Percentiles rank a stretch among this genome's conserved stretches.
phyloP scores from a whole-genome alignment of 2,888 invertebrate species.

The Aporophyla lueneburgensis region DNA sequence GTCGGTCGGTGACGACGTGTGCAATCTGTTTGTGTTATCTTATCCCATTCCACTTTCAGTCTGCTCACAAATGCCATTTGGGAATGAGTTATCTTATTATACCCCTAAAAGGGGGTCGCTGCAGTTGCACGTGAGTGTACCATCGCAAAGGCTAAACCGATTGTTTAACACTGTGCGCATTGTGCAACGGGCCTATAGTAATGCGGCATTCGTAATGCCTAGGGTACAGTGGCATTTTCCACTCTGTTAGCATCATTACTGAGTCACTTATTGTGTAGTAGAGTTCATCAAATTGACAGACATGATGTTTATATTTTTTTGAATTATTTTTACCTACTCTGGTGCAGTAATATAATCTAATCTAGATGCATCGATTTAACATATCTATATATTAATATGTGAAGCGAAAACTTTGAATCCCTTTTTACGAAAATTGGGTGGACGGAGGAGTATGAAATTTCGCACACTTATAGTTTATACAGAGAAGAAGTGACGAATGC shows the following conservation, averaged over 20 bases:
- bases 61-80: conserved; percentile 24
- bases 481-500: too few relatives aligned
- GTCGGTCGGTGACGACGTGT: conserved; percentile 1
- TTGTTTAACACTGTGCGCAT: not conserved
- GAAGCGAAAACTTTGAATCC: too few relatives aligned
- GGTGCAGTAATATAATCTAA: too few relatives aligned
- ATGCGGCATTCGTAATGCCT: not conserved
- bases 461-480: too few relatives aligned
- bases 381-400: too few relatives aligned
- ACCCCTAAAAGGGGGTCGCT: conserved; percentile 10
- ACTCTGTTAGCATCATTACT: not conserved
- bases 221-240: not conserved
- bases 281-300: not conserved
- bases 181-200: not conserved
- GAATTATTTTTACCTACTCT: too few relatives aligned
- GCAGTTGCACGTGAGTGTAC: not conserved
- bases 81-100: conserved; percentile 28
- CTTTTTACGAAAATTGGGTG: too few relatives aligned
- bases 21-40: conserved; percentile 45
- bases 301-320: too few relatives aligned
- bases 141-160: conserved; percentile 7
- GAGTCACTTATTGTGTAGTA: not conserved
- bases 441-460: too few relatives aligned
- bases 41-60: conserved; percentile 25
- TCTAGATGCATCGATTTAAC: too few relatives aligned